Conservation (phyloP, 2,888 invertebrate genomes). For the Hoplodrina blanda region DNA sequence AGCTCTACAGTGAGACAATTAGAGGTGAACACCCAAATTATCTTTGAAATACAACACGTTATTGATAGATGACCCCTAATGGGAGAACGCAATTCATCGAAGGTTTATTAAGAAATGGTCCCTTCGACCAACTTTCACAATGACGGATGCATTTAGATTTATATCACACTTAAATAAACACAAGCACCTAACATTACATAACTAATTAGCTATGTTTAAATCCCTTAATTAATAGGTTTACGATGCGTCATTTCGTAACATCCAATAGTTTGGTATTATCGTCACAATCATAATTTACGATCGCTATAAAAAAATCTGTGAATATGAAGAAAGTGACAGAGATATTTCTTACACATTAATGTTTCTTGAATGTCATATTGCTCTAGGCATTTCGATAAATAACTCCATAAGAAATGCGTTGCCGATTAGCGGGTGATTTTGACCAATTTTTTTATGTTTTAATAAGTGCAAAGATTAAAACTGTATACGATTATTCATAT, state of each 20-base stretch:
- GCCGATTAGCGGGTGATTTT: not conserved
- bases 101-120: conserved; percentile 8
- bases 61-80: no score
- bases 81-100: no score
- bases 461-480: conserved; percentile 11
- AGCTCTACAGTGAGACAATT: no score
- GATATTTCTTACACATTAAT: not conserved
- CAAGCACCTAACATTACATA: conserved; percentile 11
- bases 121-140: not conserved
- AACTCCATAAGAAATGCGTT: not conserved
- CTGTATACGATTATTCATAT: no score
- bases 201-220: conserved; percentile 11
- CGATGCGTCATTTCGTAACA: conserved; percentile 5
- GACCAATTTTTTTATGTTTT: no score
- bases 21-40: no score
- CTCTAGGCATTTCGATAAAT: conserved; percentile 7
- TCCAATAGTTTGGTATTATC: no score
- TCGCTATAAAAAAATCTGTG: not conserved
- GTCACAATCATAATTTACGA: no score
- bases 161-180: conserved; percentile 3
- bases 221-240: conserved; percentile 9
- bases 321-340: conserved; percentile 9
- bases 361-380: conserved; percentile 21
- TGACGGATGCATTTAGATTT: not conserved
- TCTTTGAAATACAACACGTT: no score